These are phyloP conservation scores for Malacoctenus gilli DNA, from an alignment of 2,797 vertebrate genomes.

Conservation along the genomic window DNA sequence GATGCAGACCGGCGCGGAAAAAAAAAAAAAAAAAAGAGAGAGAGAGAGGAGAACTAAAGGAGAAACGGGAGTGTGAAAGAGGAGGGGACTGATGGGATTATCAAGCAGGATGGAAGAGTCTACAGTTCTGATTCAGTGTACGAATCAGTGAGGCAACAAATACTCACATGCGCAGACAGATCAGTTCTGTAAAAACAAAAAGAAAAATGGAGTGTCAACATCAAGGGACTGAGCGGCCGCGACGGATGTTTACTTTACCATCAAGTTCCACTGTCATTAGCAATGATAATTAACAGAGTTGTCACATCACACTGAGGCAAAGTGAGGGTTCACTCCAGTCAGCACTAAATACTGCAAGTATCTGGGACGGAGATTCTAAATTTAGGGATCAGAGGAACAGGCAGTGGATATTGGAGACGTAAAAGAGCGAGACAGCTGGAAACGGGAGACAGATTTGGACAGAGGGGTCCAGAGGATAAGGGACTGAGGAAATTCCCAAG, in stretches of 20 bases:
- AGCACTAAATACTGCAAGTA: conserved; percentile 65
- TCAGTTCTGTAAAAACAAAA: conserved; percentile 34
- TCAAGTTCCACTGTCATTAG: conserved; percentile 54
- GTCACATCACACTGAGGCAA: conserved; percentile 48
- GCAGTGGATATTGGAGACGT: conserved; percentile 38
- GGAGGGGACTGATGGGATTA: conserved; percentile 50
- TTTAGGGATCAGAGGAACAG: conserved; percentile 68
- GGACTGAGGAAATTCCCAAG: conserved; percentile 25
- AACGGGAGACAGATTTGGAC: conserved; percentile 30
- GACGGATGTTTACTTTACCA: conserved; percentile 55
- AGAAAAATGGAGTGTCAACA: conserved; percentile 24
- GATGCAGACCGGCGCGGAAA: conserved; percentile 50
- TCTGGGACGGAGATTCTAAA: conserved; percentile 74
- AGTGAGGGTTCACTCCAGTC: conserved; percentile 51
- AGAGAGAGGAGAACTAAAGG: conserved; percentile 37
- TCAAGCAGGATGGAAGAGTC: conserved; percentile 49
- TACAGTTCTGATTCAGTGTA: conserved; percentile 34
- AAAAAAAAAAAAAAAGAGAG: conserved; percentile 56
- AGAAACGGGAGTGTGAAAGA: background rate
- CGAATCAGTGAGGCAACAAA: conserved; percentile 39
- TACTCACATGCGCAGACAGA: conserved; percentile 10
- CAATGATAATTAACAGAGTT: conserved; percentile 55
- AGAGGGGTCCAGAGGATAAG: conserved; percentile 38
- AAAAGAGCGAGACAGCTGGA: conserved; percentile 37
- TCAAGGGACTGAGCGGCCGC: conserved; percentile 20